phyloP scores from a whole-genome alignment of 2,113 vertebrate genomes.

The Sebastes schlegelii region DNA sequence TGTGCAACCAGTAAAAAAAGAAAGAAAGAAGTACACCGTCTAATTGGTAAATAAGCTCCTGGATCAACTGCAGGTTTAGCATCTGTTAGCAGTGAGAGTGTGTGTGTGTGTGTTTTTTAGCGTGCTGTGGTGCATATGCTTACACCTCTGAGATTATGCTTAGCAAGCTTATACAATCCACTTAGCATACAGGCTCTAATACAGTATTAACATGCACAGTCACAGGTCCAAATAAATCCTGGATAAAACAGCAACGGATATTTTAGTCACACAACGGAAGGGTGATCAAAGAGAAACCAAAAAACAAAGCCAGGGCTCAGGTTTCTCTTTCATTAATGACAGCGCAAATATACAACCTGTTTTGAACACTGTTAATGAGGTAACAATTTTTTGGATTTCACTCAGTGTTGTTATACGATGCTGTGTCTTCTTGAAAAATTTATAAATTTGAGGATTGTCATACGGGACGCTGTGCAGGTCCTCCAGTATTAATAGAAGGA shows the following conservation, averaged over 20 bases:
- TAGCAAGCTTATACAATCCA: slow-evolving; percentile 71
- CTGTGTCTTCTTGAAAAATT: not conserved
- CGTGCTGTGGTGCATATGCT: slow-evolving; percentile 46
- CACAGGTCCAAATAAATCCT: slow-evolving; percentile 62
- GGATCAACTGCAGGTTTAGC: slow-evolving; percentile 52
- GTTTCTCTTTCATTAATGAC: slow-evolving; percentile 29
- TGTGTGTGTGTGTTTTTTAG: slow-evolving; percentile 8
- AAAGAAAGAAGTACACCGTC: slow-evolving; percentile 23
- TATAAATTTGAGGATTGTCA: not conserved
- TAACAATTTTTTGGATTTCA: not conserved
- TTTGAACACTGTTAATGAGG: not conserved
- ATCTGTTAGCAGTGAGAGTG: slow-evolving; percentile 36
- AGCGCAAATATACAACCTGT: slow-evolving; percentile 15
- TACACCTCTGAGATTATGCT: slow-evolving; percentile 63
- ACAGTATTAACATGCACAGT: slow-evolving; percentile 72
- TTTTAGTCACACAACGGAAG: slow-evolving; percentile 53
- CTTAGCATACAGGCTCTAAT: slow-evolving; percentile 65
- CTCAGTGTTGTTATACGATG: not conserved
- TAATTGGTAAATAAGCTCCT: slow-evolving; percentile 60
- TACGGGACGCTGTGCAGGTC: not conserved
- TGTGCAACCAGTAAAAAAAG: not conserved
- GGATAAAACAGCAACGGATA: slow-evolving; percentile 35
- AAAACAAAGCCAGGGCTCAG: slow-evolving; percentile 37
- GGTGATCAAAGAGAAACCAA: slow-evolving; percentile 49
- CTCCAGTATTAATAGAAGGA: slow-evolving; percentile 24